These are phyloP conservation scores for Hippocampus abdominalis DNA, from an alignment of 2,113 vertebrate species.

Conservation along the genomic window DNA sequence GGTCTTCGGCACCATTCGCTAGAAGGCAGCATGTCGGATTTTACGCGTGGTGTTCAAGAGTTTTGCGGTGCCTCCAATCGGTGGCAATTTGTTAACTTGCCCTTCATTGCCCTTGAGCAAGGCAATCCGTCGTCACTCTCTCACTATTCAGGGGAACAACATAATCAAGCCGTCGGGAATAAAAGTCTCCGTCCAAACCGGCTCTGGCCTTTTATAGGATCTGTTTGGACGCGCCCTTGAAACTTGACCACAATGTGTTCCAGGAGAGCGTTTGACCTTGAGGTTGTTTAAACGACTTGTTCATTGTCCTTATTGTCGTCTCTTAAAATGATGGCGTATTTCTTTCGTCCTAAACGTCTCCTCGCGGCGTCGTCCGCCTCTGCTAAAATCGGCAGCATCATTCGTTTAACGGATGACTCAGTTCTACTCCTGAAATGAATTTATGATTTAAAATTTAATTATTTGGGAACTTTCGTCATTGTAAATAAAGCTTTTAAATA, in stretches of 20 bases:
- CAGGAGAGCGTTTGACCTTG: neutral
- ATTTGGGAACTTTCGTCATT: no score
- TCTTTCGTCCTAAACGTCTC: no score
- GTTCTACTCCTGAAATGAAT: no score
- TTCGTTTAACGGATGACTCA: no score
- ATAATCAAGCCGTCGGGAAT: neutral
- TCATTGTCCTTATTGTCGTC: no score
- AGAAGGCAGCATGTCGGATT: neutral
- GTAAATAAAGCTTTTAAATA: no score
- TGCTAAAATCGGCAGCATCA: no score
- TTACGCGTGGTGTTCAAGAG: neutral
- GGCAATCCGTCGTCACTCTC: neutral
- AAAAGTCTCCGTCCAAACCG: neutral
- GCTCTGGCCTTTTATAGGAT: neutral
- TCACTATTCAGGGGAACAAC: neutral
- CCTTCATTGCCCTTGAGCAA: conserved; percentile 3
- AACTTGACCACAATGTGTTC: neutral
- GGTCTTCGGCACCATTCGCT: neutral
- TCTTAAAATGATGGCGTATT: no score
- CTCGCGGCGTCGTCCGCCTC: no score
- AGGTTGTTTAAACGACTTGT: neutral
- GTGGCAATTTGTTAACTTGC: neutral
- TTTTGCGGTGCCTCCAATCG: no score
- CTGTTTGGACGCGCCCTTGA: neutral
- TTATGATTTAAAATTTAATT: no score